Conservation (phyloP, 2,888 invertebrate species). For the Esperia sulphurella region DNA sequence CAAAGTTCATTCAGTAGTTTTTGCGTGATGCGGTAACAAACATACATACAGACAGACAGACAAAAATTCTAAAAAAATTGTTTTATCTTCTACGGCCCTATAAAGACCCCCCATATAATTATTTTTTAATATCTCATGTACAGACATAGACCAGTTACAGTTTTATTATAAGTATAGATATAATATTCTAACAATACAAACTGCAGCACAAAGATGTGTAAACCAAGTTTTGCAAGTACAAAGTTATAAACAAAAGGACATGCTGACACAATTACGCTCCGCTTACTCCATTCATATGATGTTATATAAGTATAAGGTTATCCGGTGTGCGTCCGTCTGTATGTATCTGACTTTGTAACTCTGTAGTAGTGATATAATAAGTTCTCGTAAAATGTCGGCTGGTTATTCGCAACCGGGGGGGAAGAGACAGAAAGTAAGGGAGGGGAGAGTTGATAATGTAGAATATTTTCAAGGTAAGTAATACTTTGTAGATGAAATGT, state of each 20-base stretch:
- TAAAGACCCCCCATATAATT: too few species aligned
- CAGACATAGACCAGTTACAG: too few species aligned
- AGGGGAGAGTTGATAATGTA: conserved; percentile 40
- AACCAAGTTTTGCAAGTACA: background rate
- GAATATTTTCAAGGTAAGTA: conserved; percentile 64
- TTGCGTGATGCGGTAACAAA: too few species aligned
- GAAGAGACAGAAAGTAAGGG: conserved; percentile 63
- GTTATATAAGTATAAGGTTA: conserved; percentile 46
- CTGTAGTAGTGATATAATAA: background rate
- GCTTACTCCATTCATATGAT: conserved; percentile 47
- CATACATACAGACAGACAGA: too few species aligned
- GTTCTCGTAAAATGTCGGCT: conserved; percentile 18
- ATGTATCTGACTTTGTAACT: background rate
- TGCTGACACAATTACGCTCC: conserved; percentile 30
- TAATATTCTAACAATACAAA: too few species aligned
- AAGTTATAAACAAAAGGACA: conserved; percentile 29
- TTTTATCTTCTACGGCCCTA: too few species aligned
- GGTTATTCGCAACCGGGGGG: conserved; percentile 46
- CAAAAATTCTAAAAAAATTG: too few species aligned
- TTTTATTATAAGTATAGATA: too few species aligned
- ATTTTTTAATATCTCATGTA: too few species aligned
- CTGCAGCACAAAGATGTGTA: too few species aligned
- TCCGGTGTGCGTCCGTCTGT: conserved; percentile 13
- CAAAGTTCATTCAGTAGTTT: too few species aligned
- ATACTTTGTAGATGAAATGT: background rate